phyloP scores from a whole-genome alignment of 2,113 vertebrate species.

The Emydura subglobosa region DNA sequence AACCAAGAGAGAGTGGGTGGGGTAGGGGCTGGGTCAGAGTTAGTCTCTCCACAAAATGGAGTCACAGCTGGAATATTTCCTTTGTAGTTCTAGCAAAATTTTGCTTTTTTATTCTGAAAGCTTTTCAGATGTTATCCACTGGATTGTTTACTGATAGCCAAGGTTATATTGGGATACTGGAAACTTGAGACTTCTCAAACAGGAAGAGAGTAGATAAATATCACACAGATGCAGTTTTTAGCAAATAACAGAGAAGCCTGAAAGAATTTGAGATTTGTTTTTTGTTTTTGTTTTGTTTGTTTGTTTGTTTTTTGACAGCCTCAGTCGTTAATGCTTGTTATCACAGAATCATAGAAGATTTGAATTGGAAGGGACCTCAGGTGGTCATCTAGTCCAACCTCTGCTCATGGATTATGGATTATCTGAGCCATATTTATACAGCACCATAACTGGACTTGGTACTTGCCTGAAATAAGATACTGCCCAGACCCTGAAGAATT shows the following conservation, averaged over 20 bases:
- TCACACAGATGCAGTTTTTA: slow-evolving; percentile 49
- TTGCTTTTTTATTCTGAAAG: background rate
- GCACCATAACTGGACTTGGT: background rate
- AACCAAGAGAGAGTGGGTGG: too few species aligned
- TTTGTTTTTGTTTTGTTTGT: too few species aligned
- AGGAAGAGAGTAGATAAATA: background rate
- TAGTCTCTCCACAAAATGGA: background rate
- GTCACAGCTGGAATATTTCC: slow-evolving; percentile 21
- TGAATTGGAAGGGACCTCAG: too few species aligned
- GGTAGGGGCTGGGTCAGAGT: background rate
- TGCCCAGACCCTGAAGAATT: background rate
- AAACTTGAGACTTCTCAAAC: slow-evolving; percentile 41
- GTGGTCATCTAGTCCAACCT: too few species aligned
- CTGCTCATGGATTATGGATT: background rate
- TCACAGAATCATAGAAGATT: too few species aligned
- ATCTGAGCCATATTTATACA: background rate
- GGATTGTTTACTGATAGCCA: slow-evolving; percentile 44
- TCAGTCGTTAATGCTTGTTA: background rate
- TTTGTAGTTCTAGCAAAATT: slow-evolving; percentile 31
- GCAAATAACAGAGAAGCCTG: background rate
- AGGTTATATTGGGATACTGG: slow-evolving; percentile 15
- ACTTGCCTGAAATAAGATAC: background rate
- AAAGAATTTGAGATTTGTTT: background rate
- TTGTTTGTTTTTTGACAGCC: background rate
- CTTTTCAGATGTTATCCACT: background rate